Base-by-base conservation (phyloP, 2,797 vertebrate species). In the Cynopterus sphinx region DNA sequence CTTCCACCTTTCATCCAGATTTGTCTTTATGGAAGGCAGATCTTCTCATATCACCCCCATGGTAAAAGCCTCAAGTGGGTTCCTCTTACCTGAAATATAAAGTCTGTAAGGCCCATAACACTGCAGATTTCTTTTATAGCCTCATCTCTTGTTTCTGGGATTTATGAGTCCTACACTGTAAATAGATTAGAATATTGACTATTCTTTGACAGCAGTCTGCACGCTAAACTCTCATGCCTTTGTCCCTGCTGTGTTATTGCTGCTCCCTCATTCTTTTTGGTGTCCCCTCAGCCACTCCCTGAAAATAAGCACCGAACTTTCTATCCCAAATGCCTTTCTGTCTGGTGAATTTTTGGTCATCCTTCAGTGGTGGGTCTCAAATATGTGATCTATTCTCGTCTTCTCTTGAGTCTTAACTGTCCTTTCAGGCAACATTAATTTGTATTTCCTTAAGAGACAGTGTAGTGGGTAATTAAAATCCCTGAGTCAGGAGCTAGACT, bases 21-120 rank as follows among this genome's bases (percentile, higher is more conserved):
- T 65, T 93, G 43, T 90, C 75, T 75, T 49, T 75, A 51, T 19
- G 24, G 46, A 43, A 77, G 59, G 43, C 59, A 95, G 59, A 49
- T 81, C 26, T 88, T 31, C 46, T 88, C 68, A 2, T 36, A 5
- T 17, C 53, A 28, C 51, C 46, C 46, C 46, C 31, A 59, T 2
- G 3, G 55, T 49, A 24, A 41, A 65, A 68, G 73, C 73, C 24
- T 70, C 43, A 36, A n/a, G 31, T 43, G 39, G 22, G 33, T 74
- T 36, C n/a, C 36, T 55, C 51, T 87, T 43, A 46, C 7, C 68
- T 65, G 61, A 81, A 22, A 13, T 13, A 3, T 8, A 36, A 51
- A 74, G 61, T 43, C 22, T n/a, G 12, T 6, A 87, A 73, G 39
- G 22, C 55, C 74, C 8, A 1, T 39, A 4, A 9, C 43, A 81